Percentiles rank a stretch among this genome's conserved stretches.
Conservation (phyloP, 2,113 vertebrate genomes). For the Halcyon malimbica region DNA sequence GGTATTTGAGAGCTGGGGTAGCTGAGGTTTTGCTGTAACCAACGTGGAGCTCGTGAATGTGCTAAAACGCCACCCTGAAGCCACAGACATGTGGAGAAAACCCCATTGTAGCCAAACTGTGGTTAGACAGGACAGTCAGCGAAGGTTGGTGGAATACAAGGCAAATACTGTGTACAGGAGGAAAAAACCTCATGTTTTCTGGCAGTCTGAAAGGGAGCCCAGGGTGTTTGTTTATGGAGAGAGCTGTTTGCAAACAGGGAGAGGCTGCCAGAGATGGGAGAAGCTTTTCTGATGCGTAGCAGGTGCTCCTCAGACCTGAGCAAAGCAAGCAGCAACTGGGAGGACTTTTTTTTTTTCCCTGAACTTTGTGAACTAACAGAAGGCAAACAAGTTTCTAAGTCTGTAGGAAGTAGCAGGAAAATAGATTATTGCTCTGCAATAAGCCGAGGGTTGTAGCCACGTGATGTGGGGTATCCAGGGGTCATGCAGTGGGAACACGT, state of each 20-base stretch:
- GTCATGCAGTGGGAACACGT: neutral
- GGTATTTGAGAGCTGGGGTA: constrained; percentile 8
- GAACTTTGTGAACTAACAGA: neutral
- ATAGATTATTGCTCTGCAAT: neutral
- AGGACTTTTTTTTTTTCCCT: neutral
- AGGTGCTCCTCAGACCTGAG: constrained; percentile 45
- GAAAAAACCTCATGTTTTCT: neutral
- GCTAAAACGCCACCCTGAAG: neutral
- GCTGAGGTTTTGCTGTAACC: constrained; percentile 42
- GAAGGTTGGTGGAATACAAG: constrained; percentile 28
- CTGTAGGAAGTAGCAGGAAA: neutral
- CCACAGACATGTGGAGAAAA: constrained; percentile 42
- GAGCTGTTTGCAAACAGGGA: neutral
- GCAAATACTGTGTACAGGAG: constrained; percentile 19
- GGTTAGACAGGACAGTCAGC: constrained; percentile 7
- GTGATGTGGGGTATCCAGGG: neutral
- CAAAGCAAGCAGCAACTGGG: neutral
- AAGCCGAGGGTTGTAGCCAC: neutral
- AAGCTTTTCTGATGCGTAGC: neutral
- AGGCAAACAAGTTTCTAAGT: neutral
- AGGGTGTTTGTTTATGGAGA: neutral
- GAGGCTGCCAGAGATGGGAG: neutral
- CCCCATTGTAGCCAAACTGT: neutral
- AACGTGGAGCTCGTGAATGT: neutral
- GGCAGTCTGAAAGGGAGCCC: neutral